Conservation (phyloP, 2,888 invertebrate species). For the Epirrhoe alternata region DNA sequence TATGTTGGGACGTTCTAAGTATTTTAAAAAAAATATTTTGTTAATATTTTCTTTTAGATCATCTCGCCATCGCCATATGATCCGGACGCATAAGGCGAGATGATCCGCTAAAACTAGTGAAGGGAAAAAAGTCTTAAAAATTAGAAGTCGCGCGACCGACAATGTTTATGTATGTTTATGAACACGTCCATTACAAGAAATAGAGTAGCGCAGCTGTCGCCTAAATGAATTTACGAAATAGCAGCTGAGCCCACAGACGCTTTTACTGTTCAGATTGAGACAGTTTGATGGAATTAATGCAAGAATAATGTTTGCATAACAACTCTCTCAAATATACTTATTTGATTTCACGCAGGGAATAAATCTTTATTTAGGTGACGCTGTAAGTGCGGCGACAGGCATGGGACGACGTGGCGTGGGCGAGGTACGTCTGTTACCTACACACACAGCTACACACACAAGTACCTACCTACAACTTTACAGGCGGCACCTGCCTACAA, state of each 20-base stretch:
- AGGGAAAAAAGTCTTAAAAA: not conserved
- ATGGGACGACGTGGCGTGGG: not conserved
- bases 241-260: not conserved
- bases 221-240: not conserved
- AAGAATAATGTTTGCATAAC: not conserved
- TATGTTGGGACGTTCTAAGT: too few species aligned
- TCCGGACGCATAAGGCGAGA: too few species aligned
- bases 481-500: not conserved
- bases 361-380: not conserved
- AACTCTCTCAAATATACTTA: not conserved
- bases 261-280: not conserved
- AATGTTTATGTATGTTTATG: not conserved
- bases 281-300: not conserved
- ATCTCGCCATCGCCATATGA: too few species aligned
- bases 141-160: not conserved
- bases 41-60: too few species aligned
- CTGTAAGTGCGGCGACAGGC: not conserved
- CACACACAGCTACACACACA: not conserved
- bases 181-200: not conserved
- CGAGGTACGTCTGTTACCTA: not conserved
- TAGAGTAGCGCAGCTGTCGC: constrained; percentile 2
- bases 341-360: not conserved
- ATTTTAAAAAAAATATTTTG: too few species aligned
- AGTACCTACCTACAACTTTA: too few species aligned
- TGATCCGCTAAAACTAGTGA: too few species aligned